Percentiles rank a stretch among this genome's conserved stretches.
These are phyloP conservation scores for Oncorhynchus nerka DNA, from an alignment of 2,113 vertebrate species.

Conservation along the genomic window DNA sequence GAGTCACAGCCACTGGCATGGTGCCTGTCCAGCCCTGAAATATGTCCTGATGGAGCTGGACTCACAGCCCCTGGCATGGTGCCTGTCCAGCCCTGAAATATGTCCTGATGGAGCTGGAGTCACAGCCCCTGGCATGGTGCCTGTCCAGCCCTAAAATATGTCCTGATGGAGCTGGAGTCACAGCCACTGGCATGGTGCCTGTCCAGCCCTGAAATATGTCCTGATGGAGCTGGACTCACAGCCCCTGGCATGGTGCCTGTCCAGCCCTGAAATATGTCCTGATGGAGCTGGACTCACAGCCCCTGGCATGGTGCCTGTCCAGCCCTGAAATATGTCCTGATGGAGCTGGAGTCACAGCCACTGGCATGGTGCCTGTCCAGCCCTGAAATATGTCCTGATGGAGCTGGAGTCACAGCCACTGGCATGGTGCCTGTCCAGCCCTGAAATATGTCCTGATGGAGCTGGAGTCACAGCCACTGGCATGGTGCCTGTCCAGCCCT, in stretches of 20 bases:
- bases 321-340: constrained; percentile 39
- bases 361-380: constrained; percentile 58
- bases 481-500: constrained; percentile 45
- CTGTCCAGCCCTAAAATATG: constrained; percentile 50
- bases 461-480: constrained; percentile 45
- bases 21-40: too few relatives aligned
- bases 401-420: constrained; percentile 38
- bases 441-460: constrained; percentile 34
- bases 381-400: constrained; percentile 37
- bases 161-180: too few relatives aligned
- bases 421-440: constrained; percentile 52
- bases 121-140: constrained; percentile 60
- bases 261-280: constrained; percentile 42
- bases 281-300: not conserved
- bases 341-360: constrained; percentile 22
- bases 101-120: constrained; percentile 61
- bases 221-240: not conserved
- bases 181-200: constrained; percentile 60
- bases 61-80: constrained; percentile 7
- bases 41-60: too few relatives aligned
- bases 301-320: constrained; percentile 60
- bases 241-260: constrained; percentile 60
- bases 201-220: constrained; percentile 45
- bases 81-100: constrained; percentile 58
- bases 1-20: too few relatives aligned